Evolutionary conservation across 2,113 vertebrate species (phyloP).

Genomic region (Gopherus flavomarginatus): DNA sequence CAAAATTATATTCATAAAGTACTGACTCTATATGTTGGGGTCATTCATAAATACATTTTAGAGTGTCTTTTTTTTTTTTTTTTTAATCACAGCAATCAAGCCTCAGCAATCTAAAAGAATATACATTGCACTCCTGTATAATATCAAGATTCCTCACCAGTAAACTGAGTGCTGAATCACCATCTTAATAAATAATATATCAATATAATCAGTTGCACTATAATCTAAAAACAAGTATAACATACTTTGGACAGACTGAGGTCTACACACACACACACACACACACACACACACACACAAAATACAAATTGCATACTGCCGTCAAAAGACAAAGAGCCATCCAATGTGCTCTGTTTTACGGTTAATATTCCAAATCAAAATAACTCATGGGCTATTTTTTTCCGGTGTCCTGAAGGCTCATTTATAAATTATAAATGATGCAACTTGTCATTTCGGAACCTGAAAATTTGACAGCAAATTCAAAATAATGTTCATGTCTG

Average conservation of each 20-base stretch:
- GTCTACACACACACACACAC: conserved; percentile 48
- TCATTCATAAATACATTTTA: conserved; percentile 77
- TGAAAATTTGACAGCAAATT: conserved; percentile 53
- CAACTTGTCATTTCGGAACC: conserved; percentile 52
- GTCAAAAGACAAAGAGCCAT: conserved; percentile 68
- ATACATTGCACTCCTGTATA: conserved; percentile 85
- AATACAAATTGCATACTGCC: conserved; percentile 81
- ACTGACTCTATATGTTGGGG: conserved; percentile 54
- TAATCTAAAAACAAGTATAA: conserved; percentile 82
- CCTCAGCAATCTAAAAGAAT: conserved; percentile 84
- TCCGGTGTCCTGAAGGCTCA: conserved; percentile 60
- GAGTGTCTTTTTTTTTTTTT: conserved; percentile 68
- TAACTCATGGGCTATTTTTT: conserved; percentile 49
- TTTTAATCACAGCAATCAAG: conserved; percentile 81
- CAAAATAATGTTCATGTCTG: conserved; percentile 56
- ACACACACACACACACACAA: conserved; percentile 66
- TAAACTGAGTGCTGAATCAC: no score
- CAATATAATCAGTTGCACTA: conserved; percentile 84
- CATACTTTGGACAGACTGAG: conserved; percentile 77
- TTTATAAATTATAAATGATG: conserved; percentile 21
- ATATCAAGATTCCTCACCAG: conserved; percentile 79
- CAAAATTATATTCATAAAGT: conserved; percentile 49
- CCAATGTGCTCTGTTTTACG: conserved; percentile 65
- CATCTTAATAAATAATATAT: conserved; percentile 88
- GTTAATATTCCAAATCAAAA: conserved; percentile 64